Evolutionary conservation across 2,888 invertebrate species (phyloP), one percentile per base, ranked within the genome.

Genomic region (Griposia aprilina): DNA sequence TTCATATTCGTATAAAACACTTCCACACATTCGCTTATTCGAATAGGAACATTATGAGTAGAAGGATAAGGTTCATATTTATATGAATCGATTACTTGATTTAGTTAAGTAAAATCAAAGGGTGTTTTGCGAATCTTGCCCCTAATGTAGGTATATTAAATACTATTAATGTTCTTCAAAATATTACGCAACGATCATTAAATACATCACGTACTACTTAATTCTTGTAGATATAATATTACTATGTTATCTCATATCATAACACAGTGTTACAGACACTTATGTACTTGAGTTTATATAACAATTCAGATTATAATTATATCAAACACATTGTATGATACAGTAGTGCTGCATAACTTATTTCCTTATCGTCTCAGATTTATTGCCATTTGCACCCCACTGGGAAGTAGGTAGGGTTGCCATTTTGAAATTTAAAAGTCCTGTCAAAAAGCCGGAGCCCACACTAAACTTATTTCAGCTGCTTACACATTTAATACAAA

Each of bases 191-290:
- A 45, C n/a, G 13, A 23, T 60, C 2, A 76, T 52, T 55, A 55
- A 55, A 48, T 15, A 69, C 6, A 69, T 48, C 15, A 55, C 5
- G 26, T 55, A 62, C 30, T 36, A 3, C 3, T 36, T 36, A 65
- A 65, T 71, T 55, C 59, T 59, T 55, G n/a, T 52, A 62, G 41
- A 62, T 65, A 76, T 57, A 59, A 15, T 52, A 62, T n/a, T 13
- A 62, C 13, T 50, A 52, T 62, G 57, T 77, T 78, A 83, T 81
- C 60, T 77, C 17, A 7, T 41, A 52, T 52, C 36, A 15, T 72
- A 62, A 68, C n/a, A n/a, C n/a, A n/a, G n/a, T n/a, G n/a, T 83
- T 70, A 71, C 20, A 60, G 6, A 70, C 26, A 67, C 65, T 80
- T 60, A 76, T 45, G 65, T 52, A 74, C 59, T 74, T 17, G 23